phyloP scores from a whole-genome alignment of 2,888 invertebrate genomes.

The Perizoma affinitatum region DNA sequence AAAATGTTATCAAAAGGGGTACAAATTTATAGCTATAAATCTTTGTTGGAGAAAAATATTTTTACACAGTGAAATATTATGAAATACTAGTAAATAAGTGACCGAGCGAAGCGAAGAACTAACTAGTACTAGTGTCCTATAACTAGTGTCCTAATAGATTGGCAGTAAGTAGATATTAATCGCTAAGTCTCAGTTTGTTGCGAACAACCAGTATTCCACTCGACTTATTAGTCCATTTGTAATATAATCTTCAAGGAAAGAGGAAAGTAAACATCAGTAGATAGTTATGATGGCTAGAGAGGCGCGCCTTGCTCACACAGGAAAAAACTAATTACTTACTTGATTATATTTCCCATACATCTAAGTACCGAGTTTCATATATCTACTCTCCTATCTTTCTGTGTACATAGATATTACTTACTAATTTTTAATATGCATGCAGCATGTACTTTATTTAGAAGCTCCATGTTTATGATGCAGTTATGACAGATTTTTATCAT shows the following conservation, averaged over 20 bases:
- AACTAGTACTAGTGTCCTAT: too few species aligned
- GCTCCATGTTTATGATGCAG: slow-evolving; percentile 18
- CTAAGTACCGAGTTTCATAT: slow-evolving; percentile 1
- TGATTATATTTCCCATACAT: slow-evolving; percentile 6
- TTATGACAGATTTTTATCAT: slow-evolving; percentile 20
- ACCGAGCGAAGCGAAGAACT: too few species aligned
- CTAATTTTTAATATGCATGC: slow-evolving; percentile 1
- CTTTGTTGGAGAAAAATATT: too few species aligned
- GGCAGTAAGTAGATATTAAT: too few species aligned
- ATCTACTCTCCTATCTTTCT: not conserved
- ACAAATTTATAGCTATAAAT: too few species aligned
- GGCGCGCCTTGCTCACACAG: slow-evolving; percentile 4
- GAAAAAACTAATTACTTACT: slow-evolving; percentile 13
- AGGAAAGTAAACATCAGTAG: slow-evolving; percentile 5
- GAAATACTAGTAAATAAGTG: too few species aligned
- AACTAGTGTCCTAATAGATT: too few species aligned
- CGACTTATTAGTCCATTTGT: slow-evolving; percentile 8
- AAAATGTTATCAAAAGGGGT: too few species aligned
- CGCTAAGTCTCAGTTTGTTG: not conserved
- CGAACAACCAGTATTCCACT: not conserved
- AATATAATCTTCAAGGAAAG: slow-evolving; percentile 8
- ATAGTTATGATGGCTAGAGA: slow-evolving; percentile 2
- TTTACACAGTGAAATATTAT: too few species aligned
- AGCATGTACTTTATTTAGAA: slow-evolving; percentile 10
- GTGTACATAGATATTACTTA: not conserved